A percentile compares a stretch with the other conserved stretches of the same genome.
phyloP scores from a whole-genome alignment of 2,113 vertebrate genomes.

The Barbus barbus region DNA sequence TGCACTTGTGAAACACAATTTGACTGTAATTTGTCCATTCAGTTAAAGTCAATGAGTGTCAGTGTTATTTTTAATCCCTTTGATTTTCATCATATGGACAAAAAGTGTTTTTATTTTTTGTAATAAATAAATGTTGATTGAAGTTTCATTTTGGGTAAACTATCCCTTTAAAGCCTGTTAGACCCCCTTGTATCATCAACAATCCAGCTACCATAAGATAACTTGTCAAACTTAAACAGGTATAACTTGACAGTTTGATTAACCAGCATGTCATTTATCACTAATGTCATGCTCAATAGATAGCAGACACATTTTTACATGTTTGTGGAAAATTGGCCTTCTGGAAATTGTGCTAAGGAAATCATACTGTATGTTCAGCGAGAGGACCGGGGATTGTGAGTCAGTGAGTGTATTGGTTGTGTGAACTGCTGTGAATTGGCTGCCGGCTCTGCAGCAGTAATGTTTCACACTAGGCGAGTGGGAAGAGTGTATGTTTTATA shows the following conservation, averaged over 20 bases:
- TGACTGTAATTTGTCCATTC: background rate
- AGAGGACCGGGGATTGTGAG: constrained; percentile 3
- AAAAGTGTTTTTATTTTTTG: no score
- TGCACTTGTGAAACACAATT: no score
- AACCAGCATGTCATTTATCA: background rate
- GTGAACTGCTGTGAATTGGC: constrained; percentile 20
- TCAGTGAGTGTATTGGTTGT: background rate
- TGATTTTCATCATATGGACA: background rate
- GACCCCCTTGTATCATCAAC: background rate
- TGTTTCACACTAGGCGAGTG: background rate
- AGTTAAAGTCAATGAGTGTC: no score
- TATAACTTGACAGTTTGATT: background rate
- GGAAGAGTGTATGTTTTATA: constrained; percentile 25
- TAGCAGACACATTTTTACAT: background rate
- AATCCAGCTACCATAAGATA: background rate
- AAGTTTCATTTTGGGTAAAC: background rate
- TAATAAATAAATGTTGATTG: background rate
- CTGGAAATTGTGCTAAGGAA: background rate
- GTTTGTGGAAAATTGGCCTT: background rate
- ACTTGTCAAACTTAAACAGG: background rate
- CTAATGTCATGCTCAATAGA: background rate
- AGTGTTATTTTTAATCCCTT: background rate
- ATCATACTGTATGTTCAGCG: background rate
- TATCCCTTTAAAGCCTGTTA: background rate
- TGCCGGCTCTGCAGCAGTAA: constrained; percentile 11